Percentiles rank a stretch among this genome's conserved stretches.
Conservation (phyloP, 53 echinoderm and acorn worm species). For the Apostichopus leukothele region DNA sequence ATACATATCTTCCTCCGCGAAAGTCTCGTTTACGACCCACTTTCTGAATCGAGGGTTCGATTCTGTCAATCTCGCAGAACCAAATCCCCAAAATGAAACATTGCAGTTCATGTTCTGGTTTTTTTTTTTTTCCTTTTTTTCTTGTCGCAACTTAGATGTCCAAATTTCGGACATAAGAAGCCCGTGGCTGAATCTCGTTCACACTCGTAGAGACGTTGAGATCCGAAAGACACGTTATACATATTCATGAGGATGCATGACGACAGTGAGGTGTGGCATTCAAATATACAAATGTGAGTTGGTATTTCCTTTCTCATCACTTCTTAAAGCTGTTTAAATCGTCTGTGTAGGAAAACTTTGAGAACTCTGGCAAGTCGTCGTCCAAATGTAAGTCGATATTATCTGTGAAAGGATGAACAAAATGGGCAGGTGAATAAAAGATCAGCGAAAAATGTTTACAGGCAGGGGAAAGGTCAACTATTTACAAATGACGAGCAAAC, state of each 20-base stretch:
- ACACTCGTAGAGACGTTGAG: background rate
- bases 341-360: conserved; percentile 94
- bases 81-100: background rate
- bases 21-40: background rate
- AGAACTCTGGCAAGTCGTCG: conserved; percentile 88
- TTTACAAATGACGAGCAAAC: background rate
- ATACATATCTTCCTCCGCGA: too few relatives aligned
- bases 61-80: background rate
- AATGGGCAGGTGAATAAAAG: too few relatives aligned
- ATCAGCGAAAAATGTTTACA: too few relatives aligned
- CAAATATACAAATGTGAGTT: conserved; percentile 21
- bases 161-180: background rate
- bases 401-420: background rate
- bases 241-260: conserved; percentile 20
- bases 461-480: background rate
- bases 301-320: conserved; percentile 36
- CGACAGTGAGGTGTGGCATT: conserved; percentile 26
- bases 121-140: background rate
- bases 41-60: background rate
- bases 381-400: conserved; percentile 50
- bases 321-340: conserved; percentile 58
- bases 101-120: background rate
- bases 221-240: conserved; percentile 41
- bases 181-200: background rate
- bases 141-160: background rate